A percentile compares a stretch with the other conserved stretches of the same genome.
These are phyloP conservation scores for Luperina nickerlii DNA, from an alignment of 2,888 invertebrate species.

Conservation along the genomic window DNA sequence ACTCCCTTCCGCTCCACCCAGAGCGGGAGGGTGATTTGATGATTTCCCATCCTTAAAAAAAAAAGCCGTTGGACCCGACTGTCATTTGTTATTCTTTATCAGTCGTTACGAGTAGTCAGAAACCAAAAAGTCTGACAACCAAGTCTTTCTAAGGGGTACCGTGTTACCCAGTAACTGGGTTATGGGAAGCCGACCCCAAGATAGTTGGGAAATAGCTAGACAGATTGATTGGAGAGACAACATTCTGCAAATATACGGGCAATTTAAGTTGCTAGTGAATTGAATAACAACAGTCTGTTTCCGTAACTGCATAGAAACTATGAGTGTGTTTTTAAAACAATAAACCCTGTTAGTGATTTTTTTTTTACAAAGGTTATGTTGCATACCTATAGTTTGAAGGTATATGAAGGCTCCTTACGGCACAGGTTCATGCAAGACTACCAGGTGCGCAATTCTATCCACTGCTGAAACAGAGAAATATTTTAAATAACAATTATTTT, in stretches of 20 bases:
- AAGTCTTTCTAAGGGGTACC: background rate
- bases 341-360: background rate
- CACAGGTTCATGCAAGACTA: background rate
- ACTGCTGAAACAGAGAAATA: slow-evolving; percentile 21
- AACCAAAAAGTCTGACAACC: background rate
- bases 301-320: background rate
- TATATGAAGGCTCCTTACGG: background rate
- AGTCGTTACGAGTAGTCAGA: background rate
- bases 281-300: background rate
- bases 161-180: background rate
- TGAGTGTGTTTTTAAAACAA: background rate
- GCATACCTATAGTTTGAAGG: slow-evolving; percentile 2
- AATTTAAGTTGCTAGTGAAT: background rate
- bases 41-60: no score
- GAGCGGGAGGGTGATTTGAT: no score
- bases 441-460: slow-evolving; percentile 16
- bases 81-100: background rate
- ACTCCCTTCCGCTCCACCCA: no score
- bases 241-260: background rate
- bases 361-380: background rate
- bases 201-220: background rate
- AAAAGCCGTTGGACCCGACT: no score
- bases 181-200: background rate
- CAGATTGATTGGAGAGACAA: background rate
- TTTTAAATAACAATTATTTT: background rate